Percentiles rank a stretch among this genome's conserved stretches.
phyloP scores from a whole-genome alignment of 2,113 vertebrate species.

The Macroglossus sobrinus region DNA sequence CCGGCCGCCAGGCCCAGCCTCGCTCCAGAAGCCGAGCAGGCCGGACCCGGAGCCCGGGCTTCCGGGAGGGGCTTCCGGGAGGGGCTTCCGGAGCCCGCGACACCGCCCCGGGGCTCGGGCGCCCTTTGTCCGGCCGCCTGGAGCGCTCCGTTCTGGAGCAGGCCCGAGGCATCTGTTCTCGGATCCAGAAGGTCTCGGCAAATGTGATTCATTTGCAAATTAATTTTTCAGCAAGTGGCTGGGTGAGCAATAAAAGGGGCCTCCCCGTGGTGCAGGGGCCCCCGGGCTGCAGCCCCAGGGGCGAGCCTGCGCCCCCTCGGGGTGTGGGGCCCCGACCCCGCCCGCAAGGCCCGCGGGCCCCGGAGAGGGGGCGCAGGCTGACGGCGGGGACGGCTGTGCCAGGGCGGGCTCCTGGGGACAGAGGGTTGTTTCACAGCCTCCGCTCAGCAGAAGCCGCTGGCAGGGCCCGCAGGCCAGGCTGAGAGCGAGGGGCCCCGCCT shows the following conservation, averaged over 20 bases:
- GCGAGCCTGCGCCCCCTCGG: no score
- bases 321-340: no score
- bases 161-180: background rate
- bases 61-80: background rate
- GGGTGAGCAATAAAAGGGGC: conserved; percentile 39
- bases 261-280: background rate
- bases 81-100: background rate
- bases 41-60: background rate
- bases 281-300: background rate
- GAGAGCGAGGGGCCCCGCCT: background rate
- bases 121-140: no score
- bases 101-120: no score
- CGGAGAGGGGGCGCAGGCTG: background rate
- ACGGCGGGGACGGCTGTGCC: background rate
- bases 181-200: conserved; percentile 50
- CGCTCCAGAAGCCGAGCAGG: background rate
- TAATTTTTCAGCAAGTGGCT: conserved; percentile 62
- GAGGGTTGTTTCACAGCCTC: conserved; percentile 30
- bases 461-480: conserved; percentile 6
- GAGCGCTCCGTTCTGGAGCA: background rate
- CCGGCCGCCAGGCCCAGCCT: conserved; percentile 55
- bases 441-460: conserved; percentile 33
- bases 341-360: no score
- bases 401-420: background rate
- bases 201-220: conserved; percentile 61